phyloP scores from a whole-genome alignment of 2,888 invertebrate species.

The Melieria omissa region DNA sequence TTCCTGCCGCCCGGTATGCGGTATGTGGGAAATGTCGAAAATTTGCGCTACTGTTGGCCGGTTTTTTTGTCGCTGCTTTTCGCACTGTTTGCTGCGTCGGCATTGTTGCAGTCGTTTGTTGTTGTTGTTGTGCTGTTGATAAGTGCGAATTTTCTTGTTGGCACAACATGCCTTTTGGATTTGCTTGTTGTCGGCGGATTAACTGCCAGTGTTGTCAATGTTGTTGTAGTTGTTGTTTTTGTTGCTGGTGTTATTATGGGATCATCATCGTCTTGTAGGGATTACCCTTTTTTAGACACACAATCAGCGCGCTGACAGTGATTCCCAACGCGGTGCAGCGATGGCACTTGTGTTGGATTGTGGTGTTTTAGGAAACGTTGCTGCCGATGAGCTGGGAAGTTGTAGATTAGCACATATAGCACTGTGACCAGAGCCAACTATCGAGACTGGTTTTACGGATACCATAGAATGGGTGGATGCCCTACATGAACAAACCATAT shows the following conservation, averaged over 20 bases:
- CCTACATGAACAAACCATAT: too few relatives aligned
- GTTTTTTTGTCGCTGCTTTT: constrained; percentile 43
- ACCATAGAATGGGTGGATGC: too few relatives aligned
- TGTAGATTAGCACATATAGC: too few relatives aligned
- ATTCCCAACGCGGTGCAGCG: too few relatives aligned
- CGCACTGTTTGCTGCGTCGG: constrained; percentile 31
- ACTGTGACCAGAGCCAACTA: too few relatives aligned
- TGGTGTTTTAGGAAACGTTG: too few relatives aligned
- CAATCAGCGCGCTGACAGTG: too few relatives aligned
- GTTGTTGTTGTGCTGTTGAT: constrained; percentile 44
- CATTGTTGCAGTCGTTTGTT: constrained; percentile 33
- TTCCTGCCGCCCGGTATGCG: constrained; percentile 35
- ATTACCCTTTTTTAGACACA: constrained; percentile 16
- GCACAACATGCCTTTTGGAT: constrained; percentile 48
- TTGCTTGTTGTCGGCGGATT: constrained; percentile 29
- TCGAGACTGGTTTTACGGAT: too few relatives aligned
- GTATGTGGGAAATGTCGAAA: constrained; percentile 58
- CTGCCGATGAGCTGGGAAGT: too few relatives aligned
- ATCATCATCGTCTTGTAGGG: constrained; percentile 24
- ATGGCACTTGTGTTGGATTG: too few relatives aligned
- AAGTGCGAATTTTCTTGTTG: constrained; percentile 57
- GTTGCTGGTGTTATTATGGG: constrained; percentile 20
- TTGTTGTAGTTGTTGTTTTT: constrained; percentile 3
- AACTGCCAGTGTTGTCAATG: neutral
- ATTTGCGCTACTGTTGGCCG: constrained; percentile 54